Percentiles rank a stretch among this genome's conserved stretches.
phyloP scores from a whole-genome alignment of 2,888 invertebrate genomes.

The Drosophila fulvimacula region DNA sequence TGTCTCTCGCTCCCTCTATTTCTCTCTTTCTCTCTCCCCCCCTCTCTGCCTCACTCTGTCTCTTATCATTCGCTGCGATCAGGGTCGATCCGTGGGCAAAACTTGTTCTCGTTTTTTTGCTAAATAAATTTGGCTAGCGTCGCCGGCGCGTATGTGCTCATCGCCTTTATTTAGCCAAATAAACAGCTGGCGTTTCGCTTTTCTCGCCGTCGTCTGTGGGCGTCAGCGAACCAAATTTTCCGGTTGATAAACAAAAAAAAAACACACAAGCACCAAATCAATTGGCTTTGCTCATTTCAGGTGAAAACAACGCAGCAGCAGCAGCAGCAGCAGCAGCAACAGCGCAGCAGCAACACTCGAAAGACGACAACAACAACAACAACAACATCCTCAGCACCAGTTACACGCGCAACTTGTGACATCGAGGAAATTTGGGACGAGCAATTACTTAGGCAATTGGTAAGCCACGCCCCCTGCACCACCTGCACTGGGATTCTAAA shows the following conservation, averaged over 20 bases:
- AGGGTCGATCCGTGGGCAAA: slow-evolving; percentile 6
- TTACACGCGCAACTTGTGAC: slow-evolving; percentile 87
- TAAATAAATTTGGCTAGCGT: slow-evolving; percentile 39
- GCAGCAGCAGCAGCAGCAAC: slow-evolving; percentile 50
- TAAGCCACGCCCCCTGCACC: slow-evolving; percentile 84
- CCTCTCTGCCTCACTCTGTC: not conserved
- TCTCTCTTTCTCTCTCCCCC: slow-evolving; percentile 24
- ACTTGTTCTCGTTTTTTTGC: slow-evolving; percentile 10
- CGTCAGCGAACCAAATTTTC: slow-evolving; percentile 31
- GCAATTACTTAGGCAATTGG: slow-evolving; percentile 89
- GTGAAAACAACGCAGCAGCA: slow-evolving; percentile 85
- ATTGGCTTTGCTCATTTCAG: slow-evolving; percentile 80
- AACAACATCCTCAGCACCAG: slow-evolving; percentile 84
- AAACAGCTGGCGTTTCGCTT: slow-evolving; percentile 64
- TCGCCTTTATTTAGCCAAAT: slow-evolving; percentile 70
- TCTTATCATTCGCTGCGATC: slow-evolving; percentile 6
- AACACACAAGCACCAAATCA: slow-evolving; percentile 1
- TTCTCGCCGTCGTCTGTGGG: slow-evolving; percentile 19
- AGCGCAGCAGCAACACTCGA: slow-evolving; percentile 44
- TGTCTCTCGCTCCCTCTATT: not conserved
- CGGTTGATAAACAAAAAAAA: slow-evolving; percentile 68
- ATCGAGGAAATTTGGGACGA: slow-evolving; percentile 92
- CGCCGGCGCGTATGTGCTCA: slow-evolving; percentile 71
- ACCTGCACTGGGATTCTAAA: not conserved
- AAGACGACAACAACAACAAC: slow-evolving; percentile 51